These are phyloP conservation scores for Paracentrotus lividus DNA, from an alignment of 53 echinoderm and acorn worm species.

Conservation along the genomic window DNA sequence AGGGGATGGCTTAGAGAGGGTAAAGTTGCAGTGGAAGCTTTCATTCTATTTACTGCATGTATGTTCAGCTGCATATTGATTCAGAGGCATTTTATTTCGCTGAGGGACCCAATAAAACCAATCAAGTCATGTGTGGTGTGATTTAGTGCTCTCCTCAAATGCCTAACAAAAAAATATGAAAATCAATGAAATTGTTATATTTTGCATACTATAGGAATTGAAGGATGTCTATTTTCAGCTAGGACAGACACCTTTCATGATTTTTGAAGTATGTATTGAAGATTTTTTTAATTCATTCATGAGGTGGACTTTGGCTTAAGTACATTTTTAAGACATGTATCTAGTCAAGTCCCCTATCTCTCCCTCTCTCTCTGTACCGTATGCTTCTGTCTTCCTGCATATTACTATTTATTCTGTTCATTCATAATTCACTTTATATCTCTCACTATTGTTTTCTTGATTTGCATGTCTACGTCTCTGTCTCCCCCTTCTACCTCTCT, in stretches of 20 bases:
- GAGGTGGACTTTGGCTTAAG: not conserved
- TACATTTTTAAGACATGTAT: not conserved
- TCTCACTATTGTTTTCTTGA: no score
- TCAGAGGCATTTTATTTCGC: constrained; percentile 57
- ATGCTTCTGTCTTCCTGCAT: not conserved
- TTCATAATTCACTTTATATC: no score
- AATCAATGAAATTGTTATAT: constrained; percentile 40
- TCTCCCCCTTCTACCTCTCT: no score
- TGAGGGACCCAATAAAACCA: constrained; percentile 54
- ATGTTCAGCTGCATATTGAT: constrained; percentile 68
- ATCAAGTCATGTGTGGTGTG: constrained; percentile 58
- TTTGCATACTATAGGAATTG: not conserved
- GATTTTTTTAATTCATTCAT: no score
- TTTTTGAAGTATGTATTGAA: constrained; percentile 15
- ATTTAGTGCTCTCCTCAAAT: constrained; percentile 33
- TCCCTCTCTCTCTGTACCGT: not conserved
- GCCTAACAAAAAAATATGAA: constrained; percentile 35
- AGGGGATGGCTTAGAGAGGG: constrained; percentile 24
- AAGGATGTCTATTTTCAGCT: not conserved
- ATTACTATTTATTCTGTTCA: not conserved
- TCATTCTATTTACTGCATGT: constrained; percentile 36
- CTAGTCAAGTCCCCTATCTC: not conserved
- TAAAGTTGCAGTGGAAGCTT: constrained; percentile 28
- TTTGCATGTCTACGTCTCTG: no score
- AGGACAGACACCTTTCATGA: not conserved